Evolutionary conservation across 1,140 invertebrate genomes (phyloP), one percentile per base, ranked within the genome.

Genomic region (Aricia agestis): DNA sequence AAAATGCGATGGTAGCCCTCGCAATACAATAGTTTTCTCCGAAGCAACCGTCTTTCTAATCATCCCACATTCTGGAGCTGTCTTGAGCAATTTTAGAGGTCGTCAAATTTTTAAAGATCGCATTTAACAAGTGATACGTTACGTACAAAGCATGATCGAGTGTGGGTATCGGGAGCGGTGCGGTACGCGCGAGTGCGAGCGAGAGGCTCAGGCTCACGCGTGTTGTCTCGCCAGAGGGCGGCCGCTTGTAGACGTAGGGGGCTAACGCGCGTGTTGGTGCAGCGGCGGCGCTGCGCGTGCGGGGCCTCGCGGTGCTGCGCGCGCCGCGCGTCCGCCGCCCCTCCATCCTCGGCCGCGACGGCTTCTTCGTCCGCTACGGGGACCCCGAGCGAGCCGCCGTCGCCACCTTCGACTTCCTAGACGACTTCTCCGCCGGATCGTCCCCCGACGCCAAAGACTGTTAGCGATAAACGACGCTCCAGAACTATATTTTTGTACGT

Each of bases 331-430:
- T 76, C 71, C 88, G 87, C 72, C 90, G 95, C 65, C 94, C 95
- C 19, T 95, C 94, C 74, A 96, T 96, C 83, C 94, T 96, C 77
- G 95, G 94, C 72, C 92, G 95, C 52, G 93, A 94, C 58, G 95
- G 95, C 80, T 95, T 96, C 88, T 96, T 93, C 92, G 94, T 95
- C 42, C 93, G 95, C 72, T 96, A 94, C 87, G 95, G 95, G n/a
- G 95, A 95, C 72, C 94, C 95, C 78, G 95, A 96, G 83, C 92
- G 93, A 67, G 95, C 96, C 84, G 95, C 95, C 25, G 94, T 96
- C 67, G 95, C 95, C 41, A 94, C 94, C 75, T 96, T 96, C 85
- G 95, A 96, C 89, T 96, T 96, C 91, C 92, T 96, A 67, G 94
- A 96, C 81, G 94, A 95, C 74, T 87, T 96, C 74, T 94, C 93